A percentile compares a stretch with the other conserved stretches of the same genome.
phyloP scores from a whole-genome alignment of 2,113 vertebrate genomes.

The Circaetus gallicus region DNA sequence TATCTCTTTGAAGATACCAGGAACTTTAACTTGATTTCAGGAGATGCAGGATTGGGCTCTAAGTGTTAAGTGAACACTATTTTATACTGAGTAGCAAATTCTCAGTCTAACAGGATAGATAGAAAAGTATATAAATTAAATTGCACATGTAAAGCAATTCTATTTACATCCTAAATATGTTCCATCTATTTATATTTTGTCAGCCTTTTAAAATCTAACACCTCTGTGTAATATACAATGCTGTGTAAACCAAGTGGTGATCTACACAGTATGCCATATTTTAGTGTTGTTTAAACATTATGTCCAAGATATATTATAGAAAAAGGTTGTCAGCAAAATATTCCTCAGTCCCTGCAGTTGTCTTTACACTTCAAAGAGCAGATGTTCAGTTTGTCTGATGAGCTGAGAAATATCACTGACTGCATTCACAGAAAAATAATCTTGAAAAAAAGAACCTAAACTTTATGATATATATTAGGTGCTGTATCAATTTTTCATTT shows the following conservation, averaged over 20 bases:
- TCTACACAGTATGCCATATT: not conserved
- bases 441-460: not conserved
- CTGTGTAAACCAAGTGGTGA: not conserved
- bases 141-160: not conserved
- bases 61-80: not conserved
- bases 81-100: not conserved
- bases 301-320: not conserved
- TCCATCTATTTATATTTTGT: not conserved
- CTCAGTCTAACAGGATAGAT: not conserved
- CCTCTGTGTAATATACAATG: not conserved
- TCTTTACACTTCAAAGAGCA: slow-evolving; percentile 54
- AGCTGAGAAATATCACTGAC: slow-evolving; percentile 8
- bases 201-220: not conserved
- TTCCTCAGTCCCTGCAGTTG: not conserved
- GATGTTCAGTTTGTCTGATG: slow-evolving; percentile 46
- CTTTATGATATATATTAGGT: not conserved
- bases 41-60: not conserved
- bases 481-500: not conserved
- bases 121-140: not conserved
- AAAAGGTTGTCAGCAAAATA: slow-evolving; percentile 34
- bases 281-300: slow-evolving; percentile 6
- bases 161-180: not conserved
- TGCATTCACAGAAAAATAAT: not conserved
- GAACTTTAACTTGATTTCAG: not conserved
- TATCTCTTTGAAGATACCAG: not conserved